Conservation (phyloP, 2,113 vertebrate genomes). For the Colistium nudipinnis region DNA sequence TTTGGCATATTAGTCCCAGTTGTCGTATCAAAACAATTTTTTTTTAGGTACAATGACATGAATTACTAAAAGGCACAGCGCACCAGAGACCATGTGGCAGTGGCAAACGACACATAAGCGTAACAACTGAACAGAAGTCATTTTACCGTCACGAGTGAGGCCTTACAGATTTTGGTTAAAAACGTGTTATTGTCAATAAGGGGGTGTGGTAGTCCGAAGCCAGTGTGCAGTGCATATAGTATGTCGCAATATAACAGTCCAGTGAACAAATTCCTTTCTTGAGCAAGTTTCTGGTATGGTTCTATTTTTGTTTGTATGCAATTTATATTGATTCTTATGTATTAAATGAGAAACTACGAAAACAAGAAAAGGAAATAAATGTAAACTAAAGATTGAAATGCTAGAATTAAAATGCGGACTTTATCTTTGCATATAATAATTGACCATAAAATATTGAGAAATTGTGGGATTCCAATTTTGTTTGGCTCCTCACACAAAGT, state of each 20-base stretch:
- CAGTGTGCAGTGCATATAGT: constrained; percentile 29
- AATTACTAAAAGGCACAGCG: constrained; percentile 91
- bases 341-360: not conserved
- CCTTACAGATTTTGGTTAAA: constrained; percentile 20
- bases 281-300: too few species aligned
- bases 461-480: not conserved
- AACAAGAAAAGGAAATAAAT: not conserved
- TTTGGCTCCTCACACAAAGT: not conserved
- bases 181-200: not conserved
- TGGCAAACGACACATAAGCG: constrained; percentile 38
- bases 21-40: constrained; percentile 73
- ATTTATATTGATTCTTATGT: not conserved
- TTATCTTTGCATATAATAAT: too few species aligned
- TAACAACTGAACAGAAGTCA: constrained; percentile 2
- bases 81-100: constrained; percentile 79
- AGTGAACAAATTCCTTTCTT: too few species aligned
- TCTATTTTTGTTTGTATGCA: not conserved
- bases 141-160: constrained; percentile 19
- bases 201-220: not conserved
- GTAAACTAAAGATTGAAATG: not conserved
- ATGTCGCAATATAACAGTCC: not conserved
- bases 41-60: constrained; percentile 81
- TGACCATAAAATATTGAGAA: too few species aligned
- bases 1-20: constrained; percentile 84
- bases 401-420: not conserved